Evolutionary conservation across 2,113 vertebrate species (phyloP).

Genomic region (Fukomys damarensis): DNA sequence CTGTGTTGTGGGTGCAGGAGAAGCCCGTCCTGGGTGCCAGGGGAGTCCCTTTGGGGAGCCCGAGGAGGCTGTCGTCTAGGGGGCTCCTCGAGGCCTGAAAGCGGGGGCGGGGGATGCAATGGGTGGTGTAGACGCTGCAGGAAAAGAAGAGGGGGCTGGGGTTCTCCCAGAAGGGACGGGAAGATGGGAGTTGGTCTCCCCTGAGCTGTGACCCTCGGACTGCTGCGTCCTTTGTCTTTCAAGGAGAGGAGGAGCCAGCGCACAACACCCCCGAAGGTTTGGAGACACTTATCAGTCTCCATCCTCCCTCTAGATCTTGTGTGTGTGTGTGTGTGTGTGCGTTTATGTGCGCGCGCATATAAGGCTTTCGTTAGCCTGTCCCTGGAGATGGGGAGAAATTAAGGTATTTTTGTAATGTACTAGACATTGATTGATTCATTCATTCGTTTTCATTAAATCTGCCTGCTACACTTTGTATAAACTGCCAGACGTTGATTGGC

Average conservation of each 20-base stretch:
- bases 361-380: background rate
- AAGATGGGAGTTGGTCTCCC: too few species aligned
- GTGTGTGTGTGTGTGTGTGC: background rate
- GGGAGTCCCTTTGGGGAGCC: background rate
- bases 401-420: background rate
- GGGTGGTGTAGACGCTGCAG: background rate
- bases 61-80: background rate
- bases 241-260: background rate
- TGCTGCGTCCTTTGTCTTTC: background rate
- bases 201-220: background rate
- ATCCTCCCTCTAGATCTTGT: background rate
- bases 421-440: background rate
- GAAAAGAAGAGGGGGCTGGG: background rate
- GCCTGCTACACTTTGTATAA: background rate
- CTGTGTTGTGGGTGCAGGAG: slow-evolving; percentile 32
- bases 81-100: background rate
- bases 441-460: background rate
- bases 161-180: background rate
- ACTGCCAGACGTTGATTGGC: background rate
- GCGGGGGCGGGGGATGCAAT: fast-evolving
- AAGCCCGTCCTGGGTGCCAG: background rate
- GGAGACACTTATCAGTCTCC: background rate
- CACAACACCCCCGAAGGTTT: background rate
- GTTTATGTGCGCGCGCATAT: background rate
- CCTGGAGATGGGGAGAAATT: too few species aligned